These are phyloP conservation scores for Eulithis prunata DNA, from an alignment of 2,888 invertebrate species.

Conservation along the genomic window DNA sequence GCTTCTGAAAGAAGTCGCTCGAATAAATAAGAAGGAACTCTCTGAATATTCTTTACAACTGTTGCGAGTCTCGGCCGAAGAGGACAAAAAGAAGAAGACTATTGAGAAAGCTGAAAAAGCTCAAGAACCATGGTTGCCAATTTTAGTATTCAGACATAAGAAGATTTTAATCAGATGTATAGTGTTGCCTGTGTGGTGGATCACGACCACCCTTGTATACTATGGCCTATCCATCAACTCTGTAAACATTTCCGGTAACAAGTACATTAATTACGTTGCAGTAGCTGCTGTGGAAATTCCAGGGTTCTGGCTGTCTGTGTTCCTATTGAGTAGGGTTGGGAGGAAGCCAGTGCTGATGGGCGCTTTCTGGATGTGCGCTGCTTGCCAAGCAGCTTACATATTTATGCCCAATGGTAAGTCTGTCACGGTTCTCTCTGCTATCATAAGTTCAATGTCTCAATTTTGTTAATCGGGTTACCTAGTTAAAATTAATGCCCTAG, in stretches of 20 bases:
- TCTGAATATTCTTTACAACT: conserved; percentile 61
- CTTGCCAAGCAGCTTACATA: conserved; percentile 82
- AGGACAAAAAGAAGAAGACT: conserved; percentile 51
- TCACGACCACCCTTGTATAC: conserved; percentile 90
- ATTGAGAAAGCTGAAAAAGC: conserved; percentile 43
- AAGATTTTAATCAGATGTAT: conserved; percentile 55
- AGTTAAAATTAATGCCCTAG: conserved; percentile 42
- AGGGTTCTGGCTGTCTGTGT: conserved; percentile 86
- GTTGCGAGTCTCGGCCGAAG: conserved; percentile 54
- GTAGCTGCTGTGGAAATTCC: conserved; percentile 88
- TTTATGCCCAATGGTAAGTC: conserved; percentile 78
- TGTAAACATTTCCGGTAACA: conserved; percentile 88
- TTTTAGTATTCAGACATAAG: conserved; percentile 60
- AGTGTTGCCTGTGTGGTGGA: conserved; percentile 86
- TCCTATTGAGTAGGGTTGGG: conserved; percentile 84
- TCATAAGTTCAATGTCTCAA: conserved; percentile 48
- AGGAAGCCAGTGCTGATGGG: conserved; percentile 83
- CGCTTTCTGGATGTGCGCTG: conserved; percentile 84
- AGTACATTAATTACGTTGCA: conserved; percentile 89
- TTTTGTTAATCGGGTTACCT: neutral
- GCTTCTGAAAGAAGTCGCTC: conserved; percentile 85
- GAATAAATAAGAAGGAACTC: conserved; percentile 79
- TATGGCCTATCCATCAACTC: conserved; percentile 92
- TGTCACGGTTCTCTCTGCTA: neutral
- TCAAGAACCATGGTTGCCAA: conserved; percentile 64